Evolutionary conservation across 2,113 vertebrate species (phyloP).

Genomic region (Galemys pyrenaicus): DNA sequence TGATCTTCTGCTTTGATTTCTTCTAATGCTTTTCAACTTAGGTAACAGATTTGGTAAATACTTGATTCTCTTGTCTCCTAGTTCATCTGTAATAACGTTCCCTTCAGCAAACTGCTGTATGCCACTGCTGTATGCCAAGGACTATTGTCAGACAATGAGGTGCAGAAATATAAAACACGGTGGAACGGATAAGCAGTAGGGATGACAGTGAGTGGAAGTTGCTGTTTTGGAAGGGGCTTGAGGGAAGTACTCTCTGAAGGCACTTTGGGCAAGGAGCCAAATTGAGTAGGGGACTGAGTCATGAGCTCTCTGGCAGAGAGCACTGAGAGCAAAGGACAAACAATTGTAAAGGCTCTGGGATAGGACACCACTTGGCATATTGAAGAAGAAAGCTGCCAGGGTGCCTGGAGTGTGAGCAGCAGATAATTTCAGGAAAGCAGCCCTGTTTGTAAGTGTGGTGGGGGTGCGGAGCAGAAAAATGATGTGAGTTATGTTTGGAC

Average conservation of each 20-base stretch:
- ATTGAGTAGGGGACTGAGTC: not conserved
- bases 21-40: not conserved
- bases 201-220: rapidly evolving
- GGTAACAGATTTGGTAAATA: not conserved
- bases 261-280: not conserved
- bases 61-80: not conserved
- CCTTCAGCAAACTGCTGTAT: not conserved
- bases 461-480: not conserved
- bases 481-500: not conserved
- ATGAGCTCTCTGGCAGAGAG: not conserved
- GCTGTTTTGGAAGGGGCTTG: not conserved
- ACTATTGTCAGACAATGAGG: not conserved
- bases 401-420: not conserved
- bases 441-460: not conserved
- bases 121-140: not conserved
- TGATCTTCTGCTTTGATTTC: not conserved
- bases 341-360: not conserved
- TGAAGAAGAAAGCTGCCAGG: not conserved
- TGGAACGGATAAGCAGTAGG: not conserved
- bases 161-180: not conserved
- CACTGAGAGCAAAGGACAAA: not conserved
- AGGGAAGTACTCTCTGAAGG: not conserved
- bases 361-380: not conserved
- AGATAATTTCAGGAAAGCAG: not conserved
- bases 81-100: not conserved